Conservation (phyloP, 2,888 invertebrate species). For the Phytoseiulus persimilis region DNA sequence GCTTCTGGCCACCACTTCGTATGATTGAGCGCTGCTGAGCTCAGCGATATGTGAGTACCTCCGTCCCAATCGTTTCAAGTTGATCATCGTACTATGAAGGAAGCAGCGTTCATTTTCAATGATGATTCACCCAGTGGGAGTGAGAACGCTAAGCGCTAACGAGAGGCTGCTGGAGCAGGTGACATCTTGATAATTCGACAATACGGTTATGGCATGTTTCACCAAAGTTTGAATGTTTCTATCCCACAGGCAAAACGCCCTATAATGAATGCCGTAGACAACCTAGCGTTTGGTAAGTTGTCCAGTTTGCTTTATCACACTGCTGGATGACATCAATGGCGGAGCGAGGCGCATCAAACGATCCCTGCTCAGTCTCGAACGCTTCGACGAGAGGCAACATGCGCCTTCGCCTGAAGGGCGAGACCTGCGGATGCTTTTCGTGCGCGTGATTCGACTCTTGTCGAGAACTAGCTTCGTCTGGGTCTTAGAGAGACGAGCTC, state of each 20-base stretch:
- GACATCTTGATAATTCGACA: neutral
- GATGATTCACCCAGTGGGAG: neutral
- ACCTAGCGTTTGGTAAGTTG: conserved; percentile 21
- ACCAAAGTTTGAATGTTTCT: neutral
- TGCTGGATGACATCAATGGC: neutral
- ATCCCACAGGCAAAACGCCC: conserved; percentile 11
- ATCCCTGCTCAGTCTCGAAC: too few species aligned
- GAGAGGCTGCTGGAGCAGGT: neutral
- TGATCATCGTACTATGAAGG: neutral
- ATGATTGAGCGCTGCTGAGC: neutral
- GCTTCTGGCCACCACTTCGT: neutral
- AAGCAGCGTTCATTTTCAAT: neutral
- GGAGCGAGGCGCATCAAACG: neutral
- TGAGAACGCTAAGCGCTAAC: neutral
- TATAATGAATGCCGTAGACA: conserved; percentile 36
- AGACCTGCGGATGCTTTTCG: too few species aligned
- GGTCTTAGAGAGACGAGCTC: too few species aligned
- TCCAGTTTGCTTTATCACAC: neutral
- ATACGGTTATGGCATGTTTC: neutral
- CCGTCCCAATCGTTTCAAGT: neutral
- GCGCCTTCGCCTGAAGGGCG: too few species aligned
- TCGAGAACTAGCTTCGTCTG: too few species aligned
- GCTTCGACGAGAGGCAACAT: too few species aligned
- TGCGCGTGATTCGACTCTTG: too few species aligned
- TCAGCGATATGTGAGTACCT: neutral